Conservation (phyloP, 1,140 invertebrate genomes). For the Solen grandis region DNA sequence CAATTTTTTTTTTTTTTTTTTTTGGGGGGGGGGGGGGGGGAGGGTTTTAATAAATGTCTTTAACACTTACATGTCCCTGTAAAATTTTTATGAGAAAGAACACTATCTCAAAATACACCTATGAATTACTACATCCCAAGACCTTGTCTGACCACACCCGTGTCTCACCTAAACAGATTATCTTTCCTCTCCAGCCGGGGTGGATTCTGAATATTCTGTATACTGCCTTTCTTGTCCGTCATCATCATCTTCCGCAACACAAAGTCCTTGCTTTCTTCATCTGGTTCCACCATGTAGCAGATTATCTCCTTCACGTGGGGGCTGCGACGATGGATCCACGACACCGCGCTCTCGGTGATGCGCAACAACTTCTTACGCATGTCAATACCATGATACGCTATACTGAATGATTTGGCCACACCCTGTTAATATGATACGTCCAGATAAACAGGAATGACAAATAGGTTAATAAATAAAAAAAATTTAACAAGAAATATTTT, state of each 20-base stretch:
- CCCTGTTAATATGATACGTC: constrained; percentile 64
- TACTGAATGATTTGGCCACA: constrained; percentile 79
- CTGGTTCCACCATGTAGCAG: constrained; percentile 79
- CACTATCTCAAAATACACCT: no score
- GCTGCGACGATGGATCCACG: constrained; percentile 78
- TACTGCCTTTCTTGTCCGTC: constrained; percentile 71
- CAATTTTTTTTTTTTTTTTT: no score
- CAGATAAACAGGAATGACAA: no score
- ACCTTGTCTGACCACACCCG: no score
- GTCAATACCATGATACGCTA: constrained; percentile 79
- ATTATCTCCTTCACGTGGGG: constrained; percentile 74
- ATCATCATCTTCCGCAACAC: constrained; percentile 78
- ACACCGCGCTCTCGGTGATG: constrained; percentile 79
- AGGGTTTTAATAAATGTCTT: no score
- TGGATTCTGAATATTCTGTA: constrained; percentile 68
- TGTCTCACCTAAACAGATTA: constrained; percentile 77
- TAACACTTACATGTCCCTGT: no score
- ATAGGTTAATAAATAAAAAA: no score
- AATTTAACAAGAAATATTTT: no score
- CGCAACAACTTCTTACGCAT: constrained; percentile 75
- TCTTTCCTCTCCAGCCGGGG: constrained; percentile 78
- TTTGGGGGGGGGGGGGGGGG: no score
- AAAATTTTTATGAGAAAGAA: no score
- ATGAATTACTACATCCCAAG: no score
- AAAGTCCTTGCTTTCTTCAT: constrained; percentile 71